These are phyloP conservation scores for Geococcyx californianus DNA, from an alignment of 2,113 vertebrate species.

Conservation along the genomic window DNA sequence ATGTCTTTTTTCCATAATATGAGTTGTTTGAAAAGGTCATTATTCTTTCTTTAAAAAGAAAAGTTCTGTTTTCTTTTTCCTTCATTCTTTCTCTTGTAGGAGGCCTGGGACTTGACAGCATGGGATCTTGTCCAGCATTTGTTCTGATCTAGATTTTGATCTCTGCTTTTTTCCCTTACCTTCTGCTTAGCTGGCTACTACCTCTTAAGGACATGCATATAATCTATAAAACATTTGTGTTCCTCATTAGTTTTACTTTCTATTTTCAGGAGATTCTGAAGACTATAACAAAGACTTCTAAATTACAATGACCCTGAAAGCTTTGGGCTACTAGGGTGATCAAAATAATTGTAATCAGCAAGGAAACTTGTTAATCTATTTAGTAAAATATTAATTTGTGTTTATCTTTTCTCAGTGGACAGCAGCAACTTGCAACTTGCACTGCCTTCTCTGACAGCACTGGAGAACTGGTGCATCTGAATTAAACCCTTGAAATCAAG, in stretches of 20 bases:
- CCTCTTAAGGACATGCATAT: slow-evolving; percentile 4
- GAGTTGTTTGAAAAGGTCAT: slow-evolving; percentile 16
- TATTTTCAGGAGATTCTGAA: slow-evolving; percentile 1
- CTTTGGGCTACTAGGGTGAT: neutral
- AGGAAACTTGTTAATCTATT: neutral
- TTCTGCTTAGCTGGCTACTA: slow-evolving; percentile 33
- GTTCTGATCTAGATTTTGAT: slow-evolving; percentile 70
- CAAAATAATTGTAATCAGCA: neutral
- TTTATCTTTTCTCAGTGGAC: neutral
- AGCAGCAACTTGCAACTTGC: neutral
- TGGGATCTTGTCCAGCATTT: neutral
- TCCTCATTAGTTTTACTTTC: slow-evolving; percentile 12
- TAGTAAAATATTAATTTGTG: neutral
- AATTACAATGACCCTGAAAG: neutral
- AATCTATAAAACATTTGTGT: slow-evolving; percentile 24
- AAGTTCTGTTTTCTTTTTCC: neutral
- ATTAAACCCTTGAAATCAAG: neutral
- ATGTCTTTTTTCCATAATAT: neutral
- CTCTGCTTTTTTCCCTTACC: slow-evolving; percentile 39
- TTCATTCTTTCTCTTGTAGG: neutral
- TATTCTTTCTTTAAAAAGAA: neutral
- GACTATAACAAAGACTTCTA: neutral
- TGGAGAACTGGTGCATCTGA: neutral
- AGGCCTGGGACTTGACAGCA: neutral
- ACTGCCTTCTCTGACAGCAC: neutral